Conservation (phyloP, 1,140 invertebrate species). For the Halictus rubicundus region DNA sequence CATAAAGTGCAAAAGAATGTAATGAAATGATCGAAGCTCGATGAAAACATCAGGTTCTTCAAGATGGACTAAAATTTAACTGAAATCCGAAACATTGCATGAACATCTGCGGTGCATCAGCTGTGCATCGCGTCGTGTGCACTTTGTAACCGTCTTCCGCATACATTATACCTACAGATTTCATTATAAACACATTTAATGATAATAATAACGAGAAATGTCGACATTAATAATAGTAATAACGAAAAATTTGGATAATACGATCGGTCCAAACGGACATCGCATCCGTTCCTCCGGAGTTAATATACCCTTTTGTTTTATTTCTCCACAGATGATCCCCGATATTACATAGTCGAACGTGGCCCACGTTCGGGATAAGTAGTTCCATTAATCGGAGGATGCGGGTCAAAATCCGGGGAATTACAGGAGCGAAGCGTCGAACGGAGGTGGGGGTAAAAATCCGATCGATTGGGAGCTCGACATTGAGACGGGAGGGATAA, state of each 20-base stretch:
- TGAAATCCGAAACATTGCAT: no score
- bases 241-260: not conserved
- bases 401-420: conserved; percentile 3
- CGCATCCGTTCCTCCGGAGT: not conserved
- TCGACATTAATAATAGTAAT: no score
- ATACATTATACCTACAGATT: no score
- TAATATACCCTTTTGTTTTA: not conserved
- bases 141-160: no score
- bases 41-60: no score
- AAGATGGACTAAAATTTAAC: no score
- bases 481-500: conserved; percentile 48
- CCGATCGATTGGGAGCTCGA: conserved; percentile 53
- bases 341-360: not conserved
- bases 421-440: conserved; percentile 5
- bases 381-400: conserved; percentile 4
- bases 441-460: conserved; percentile 35
- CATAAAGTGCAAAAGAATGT: no score
- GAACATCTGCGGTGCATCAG: no score
- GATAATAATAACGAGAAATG: no score
- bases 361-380: not conserved
- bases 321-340: not conserved
- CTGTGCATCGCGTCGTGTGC: no score
- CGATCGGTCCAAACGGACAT: not conserved
- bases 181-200: no score
- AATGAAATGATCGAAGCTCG: no score